Base-by-base conservation (phyloP, 1,140 invertebrate species). In the Anadara kagoshimensis region DNA sequence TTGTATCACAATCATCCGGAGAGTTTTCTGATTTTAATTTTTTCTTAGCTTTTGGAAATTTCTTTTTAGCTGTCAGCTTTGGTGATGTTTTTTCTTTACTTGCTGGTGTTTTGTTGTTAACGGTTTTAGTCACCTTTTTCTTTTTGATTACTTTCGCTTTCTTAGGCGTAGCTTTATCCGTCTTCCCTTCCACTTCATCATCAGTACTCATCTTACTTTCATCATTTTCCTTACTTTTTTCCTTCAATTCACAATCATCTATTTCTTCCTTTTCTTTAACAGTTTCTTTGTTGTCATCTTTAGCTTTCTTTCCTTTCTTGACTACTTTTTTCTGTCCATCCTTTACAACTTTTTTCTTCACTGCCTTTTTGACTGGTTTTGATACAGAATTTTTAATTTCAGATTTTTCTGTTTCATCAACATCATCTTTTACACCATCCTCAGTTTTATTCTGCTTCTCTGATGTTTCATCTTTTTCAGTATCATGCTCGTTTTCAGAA, bases 41-140 rank as follows among this genome's bases (percentile, higher is more conserved):
- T 66, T 20, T 45, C 22, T 57, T 64, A n/a, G 24, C 44, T 64
- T 64, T 49, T 49, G 20, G 45, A 47, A 22, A 8, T 43, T 36
- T 67, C 54, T 45, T 36, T 56, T 65, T 65, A 49, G 7, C 29
- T 36, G 29, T 36, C 2, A 45, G 51, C 16, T 64, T 64, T 36
- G 62, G 62, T 20, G 62, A 64, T 10, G 51, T 36, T 64, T 64
- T 64, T 20, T 64, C 62, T 41, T 64, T 64, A 53, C 47, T 64
- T 24, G 44, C 1, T 49, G 24, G 22, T 26, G 22, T 11, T 62
- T 62, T 62, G 16, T 26, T 62, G 26, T 47, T 47, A 18, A 47
- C 44, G 7, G 16, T 7, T 1, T 43, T 14, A 10, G 20, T 3
- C 11, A 43, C 57, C 0, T 12, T n/a, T 43, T 43, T 59, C 18